phyloP scores from a whole-genome alignment of 2,888 invertebrate genomes.

The Tanytarsus gracilentus region DNA sequence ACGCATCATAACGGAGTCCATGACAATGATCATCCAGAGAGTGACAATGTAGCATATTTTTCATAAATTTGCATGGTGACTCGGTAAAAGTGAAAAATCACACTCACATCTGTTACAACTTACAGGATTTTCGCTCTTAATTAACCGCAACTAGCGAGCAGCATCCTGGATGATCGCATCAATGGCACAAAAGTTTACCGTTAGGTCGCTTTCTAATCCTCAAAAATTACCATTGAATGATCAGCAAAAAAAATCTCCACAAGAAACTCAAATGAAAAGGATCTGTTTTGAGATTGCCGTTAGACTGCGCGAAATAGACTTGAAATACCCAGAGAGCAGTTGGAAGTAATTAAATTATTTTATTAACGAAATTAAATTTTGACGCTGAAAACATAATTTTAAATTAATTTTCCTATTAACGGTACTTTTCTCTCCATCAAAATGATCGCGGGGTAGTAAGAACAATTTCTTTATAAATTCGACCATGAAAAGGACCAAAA shows the following conservation, averaged over 20 bases:
- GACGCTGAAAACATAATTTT: neutral
- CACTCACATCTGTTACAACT: too few relatives aligned
- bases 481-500: too few relatives aligned
- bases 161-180: slow-evolving; percentile 9
- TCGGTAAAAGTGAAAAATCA: too few relatives aligned
- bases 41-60: neutral
- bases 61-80: too few relatives aligned
- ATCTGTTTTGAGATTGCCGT: slow-evolving; percentile 1
- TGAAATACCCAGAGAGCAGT: too few relatives aligned
- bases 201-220: slow-evolving; percentile 4
- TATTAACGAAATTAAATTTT: neutral
- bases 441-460: too few relatives aligned
- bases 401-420: neutral
- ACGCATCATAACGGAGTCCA: neutral
- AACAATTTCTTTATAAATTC: too few relatives aligned
- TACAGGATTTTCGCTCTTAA: slow-evolving; percentile 26
- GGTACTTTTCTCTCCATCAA: too few relatives aligned
- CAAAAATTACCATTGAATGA: slow-evolving; percentile 21
- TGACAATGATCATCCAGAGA: neutral
- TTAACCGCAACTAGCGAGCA: neutral
- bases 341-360: too few relatives aligned
- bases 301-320: neutral
- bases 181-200: slow-evolving; percentile 13
- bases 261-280: neutral
- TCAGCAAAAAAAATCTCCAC: slow-evolving; percentile 21